Evolutionary conservation across 2,797 vertebrate species (phyloP).

Genomic region (Chelon auratus): DNA sequence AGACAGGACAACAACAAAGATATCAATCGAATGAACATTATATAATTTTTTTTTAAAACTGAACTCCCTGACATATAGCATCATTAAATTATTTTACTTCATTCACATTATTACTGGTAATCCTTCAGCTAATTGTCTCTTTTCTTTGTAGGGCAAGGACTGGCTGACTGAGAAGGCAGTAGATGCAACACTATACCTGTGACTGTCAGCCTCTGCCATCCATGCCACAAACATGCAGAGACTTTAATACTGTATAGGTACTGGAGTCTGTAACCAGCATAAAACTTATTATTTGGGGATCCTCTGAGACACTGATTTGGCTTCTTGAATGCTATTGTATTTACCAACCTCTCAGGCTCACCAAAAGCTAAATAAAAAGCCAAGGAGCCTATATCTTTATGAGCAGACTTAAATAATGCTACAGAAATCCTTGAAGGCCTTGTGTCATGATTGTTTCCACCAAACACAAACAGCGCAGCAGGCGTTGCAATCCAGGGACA

Average conservation of each 20-base stretch:
- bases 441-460: conserved; percentile 48
- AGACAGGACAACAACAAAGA: conserved; percentile 79
- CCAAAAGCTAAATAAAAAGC: conserved; percentile 24
- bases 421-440: conserved; percentile 33
- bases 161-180: conserved; percentile 36
- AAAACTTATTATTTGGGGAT: conserved; percentile 37
- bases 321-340: conserved; percentile 45
- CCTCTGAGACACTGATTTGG: conserved; percentile 48
- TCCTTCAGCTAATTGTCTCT: conserved; percentile 49
- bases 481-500: conserved; percentile 5
- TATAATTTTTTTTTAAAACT: conserved; percentile 72
- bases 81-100: conserved; percentile 71
- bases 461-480: conserved; percentile 30
- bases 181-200: conserved; percentile 9
- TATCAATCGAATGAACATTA: conserved; percentile 73
- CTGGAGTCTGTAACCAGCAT: conserved; percentile 32
- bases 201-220: conserved; percentile 7
- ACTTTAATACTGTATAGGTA: conserved; percentile 27
- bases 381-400: conserved; percentile 26
- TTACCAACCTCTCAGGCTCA: conserved; percentile 45
- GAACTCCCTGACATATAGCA: conserved; percentile 80
- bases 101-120: conserved; percentile 75
- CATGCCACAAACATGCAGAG: conserved; percentile 24
- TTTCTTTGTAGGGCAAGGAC: conserved; percentile 40
- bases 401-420: conserved; percentile 29